These are phyloP conservation scores for Geotrupes spiniger DNA, from an alignment of 2,888 invertebrate species.

Conservation along the genomic window DNA sequence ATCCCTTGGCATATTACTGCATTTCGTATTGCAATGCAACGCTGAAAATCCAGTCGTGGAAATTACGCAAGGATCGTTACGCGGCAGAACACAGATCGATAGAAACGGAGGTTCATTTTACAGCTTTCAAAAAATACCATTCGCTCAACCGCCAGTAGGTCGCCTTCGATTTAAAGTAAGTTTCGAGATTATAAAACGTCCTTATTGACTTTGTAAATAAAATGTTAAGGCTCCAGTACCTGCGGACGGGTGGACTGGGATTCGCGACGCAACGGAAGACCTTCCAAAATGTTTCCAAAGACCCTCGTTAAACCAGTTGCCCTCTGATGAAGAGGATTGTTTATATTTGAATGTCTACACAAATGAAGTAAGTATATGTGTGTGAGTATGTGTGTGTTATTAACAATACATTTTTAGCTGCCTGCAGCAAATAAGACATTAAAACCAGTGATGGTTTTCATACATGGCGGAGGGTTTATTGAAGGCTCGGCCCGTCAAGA, in stretches of 20 bases:
- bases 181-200: slow-evolving; percentile 7
- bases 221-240: slow-evolving; percentile 49
- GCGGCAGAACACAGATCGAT: slow-evolving; percentile 44
- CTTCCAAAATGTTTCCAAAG: slow-evolving; percentile 8
- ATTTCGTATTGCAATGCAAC: too few species aligned
- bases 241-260: slow-evolving; percentile 63
- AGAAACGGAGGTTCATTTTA: slow-evolving; percentile 46
- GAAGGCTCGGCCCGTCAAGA: slow-evolving; percentile 65
- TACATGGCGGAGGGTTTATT: slow-evolving; percentile 72
- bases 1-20: too few species aligned
- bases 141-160: slow-evolving; percentile 43
- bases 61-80: slow-evolving; percentile 45
- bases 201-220: slow-evolving; percentile 10
- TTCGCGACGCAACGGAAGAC: slow-evolving; percentile 57
- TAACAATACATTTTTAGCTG: slow-evolving; percentile 23
- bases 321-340: slow-evolving; percentile 77
- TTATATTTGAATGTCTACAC: slow-evolving; percentile 72
- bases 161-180: slow-evolving; percentile 44
- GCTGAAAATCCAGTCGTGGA: slow-evolving; percentile 28
- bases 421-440: slow-evolving; percentile 28
- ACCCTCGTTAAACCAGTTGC: slow-evolving; percentile 28
- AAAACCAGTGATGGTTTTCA: slow-evolving; percentile 72
- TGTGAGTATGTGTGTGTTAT: too few species aligned
- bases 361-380: slow-evolving; percentile 45
- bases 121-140: slow-evolving; percentile 50